Evolutionary conservation across 1,140 invertebrate species (phyloP).

Genomic region (Schlechtendalia chinensis): DNA sequence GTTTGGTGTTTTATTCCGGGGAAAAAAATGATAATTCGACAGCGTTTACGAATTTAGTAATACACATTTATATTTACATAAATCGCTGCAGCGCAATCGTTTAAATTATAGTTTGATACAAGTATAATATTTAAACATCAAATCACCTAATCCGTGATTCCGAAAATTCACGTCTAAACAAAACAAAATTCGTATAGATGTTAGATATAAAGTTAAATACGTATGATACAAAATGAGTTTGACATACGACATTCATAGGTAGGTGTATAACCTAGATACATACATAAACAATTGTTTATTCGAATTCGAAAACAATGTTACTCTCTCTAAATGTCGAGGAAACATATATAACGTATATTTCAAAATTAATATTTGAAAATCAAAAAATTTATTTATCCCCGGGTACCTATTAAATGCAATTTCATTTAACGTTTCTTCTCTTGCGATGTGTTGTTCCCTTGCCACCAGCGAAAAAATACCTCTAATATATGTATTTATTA

Average conservation of each 20-base stretch:
- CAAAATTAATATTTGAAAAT: constrained; percentile 27
- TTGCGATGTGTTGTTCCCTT: background rate
- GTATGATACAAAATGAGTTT: background rate
- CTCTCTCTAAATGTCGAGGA: background rate
- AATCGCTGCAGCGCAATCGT: background rate
- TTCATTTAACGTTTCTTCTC: background rate
- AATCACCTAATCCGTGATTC: background rate
- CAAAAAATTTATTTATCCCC: constrained; percentile 17
- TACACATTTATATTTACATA: too few species aligned
- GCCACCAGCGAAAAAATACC: background rate
- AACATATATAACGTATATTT: constrained; percentile 8
- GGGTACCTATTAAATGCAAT: constrained; percentile 19
- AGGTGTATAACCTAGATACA: too few species aligned
- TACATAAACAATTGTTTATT: too few species aligned
- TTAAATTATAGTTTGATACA: background rate
- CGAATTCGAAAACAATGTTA: background rate
- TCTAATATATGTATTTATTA: constrained; percentile 11
- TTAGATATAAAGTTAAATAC: background rate
- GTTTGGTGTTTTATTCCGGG: background rate
- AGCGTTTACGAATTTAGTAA: background rate
- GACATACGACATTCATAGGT: too few species aligned
- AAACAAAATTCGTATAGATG: background rate
- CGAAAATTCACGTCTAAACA: background rate
- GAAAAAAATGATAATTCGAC: background rate
- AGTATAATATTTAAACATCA: background rate